Evolutionary conservation across 92 coral and sea anemone genomes (phyloP).

Genomic region (Meandrina meandrites): DNA sequence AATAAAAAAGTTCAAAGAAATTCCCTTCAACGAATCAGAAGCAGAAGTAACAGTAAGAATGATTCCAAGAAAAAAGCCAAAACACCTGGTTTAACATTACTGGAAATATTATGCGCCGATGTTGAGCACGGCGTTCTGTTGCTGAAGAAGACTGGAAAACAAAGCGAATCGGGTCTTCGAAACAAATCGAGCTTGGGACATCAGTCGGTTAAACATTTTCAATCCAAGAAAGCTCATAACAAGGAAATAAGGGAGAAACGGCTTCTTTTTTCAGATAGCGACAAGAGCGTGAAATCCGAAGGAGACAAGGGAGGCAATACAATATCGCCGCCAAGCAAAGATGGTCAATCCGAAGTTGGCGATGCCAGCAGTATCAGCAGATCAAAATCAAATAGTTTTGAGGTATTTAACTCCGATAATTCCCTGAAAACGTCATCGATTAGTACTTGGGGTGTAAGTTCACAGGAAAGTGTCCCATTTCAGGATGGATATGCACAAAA

Average conservation of each 20-base stretch:
- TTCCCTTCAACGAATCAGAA: background rate
- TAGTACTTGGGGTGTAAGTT: slow-evolving; percentile 1
- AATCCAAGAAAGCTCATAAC: background rate
- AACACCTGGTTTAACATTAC: background rate
- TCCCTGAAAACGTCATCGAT: background rate
- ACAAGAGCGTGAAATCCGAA: background rate
- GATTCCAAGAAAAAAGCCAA: slow-evolving; percentile 1
- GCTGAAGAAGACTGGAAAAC: background rate
- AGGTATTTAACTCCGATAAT: background rate
- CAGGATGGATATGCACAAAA: background rate
- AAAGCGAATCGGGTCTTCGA: background rate
- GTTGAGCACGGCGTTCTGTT: slow-evolving; percentile 22
- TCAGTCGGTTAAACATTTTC: background rate
- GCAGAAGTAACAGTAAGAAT: background rate
- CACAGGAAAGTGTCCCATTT: background rate
- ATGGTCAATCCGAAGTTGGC: background rate
- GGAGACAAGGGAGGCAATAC: background rate
- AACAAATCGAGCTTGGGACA: background rate
- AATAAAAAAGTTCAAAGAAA: background rate
- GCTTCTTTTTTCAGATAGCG: background rate
- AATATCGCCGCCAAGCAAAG: background rate
- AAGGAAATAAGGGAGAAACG: background rate
- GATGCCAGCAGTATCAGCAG: background rate
- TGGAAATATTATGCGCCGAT: slow-evolving; percentile 35
- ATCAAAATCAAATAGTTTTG: background rate